phyloP scores from a whole-genome alignment of 2,888 invertebrate species.

The Epistrophe eligans region DNA sequence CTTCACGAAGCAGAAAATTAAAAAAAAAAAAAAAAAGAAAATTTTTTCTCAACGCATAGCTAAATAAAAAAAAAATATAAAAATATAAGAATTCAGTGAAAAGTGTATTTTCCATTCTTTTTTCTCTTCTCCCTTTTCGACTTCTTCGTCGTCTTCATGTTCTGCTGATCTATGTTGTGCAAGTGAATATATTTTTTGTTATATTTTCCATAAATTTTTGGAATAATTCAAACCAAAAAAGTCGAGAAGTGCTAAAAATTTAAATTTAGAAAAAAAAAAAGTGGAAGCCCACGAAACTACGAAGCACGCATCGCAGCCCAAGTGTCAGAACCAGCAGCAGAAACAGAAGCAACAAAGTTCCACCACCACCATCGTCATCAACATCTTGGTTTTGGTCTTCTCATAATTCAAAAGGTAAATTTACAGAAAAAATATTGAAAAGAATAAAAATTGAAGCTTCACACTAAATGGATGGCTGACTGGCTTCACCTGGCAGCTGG shows the following conservation, averaged over 20 bases:
- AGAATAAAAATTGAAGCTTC: slow-evolving; percentile 63
- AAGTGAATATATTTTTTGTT: slow-evolving; percentile 61
- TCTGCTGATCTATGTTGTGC: slow-evolving; percentile 59
- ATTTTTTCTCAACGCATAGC: slow-evolving; percentile 44
- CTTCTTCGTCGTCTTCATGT: slow-evolving; percentile 17
- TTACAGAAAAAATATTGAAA: slow-evolving; percentile 49
- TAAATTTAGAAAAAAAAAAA: not conserved
- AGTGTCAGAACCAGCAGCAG: not conserved
- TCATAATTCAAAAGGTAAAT: slow-evolving; percentile 75
- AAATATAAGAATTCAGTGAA: slow-evolving; percentile 49
- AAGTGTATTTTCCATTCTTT: slow-evolving; percentile 53
- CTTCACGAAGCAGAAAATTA: slow-evolving; percentile 4
- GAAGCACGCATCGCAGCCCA: slow-evolving; percentile 37
- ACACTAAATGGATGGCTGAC: slow-evolving; percentile 44
- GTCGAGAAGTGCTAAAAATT: slow-evolving; percentile 16
- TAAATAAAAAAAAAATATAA: too few relatives aligned
- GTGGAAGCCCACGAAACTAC: slow-evolving; percentile 49
- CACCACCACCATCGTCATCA: slow-evolving; percentile 37
- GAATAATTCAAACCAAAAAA: slow-evolving; percentile 68
- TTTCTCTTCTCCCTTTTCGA: slow-evolving; percentile 7
- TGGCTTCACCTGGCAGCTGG: slow-evolving; percentile 64
- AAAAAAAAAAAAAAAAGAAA: slow-evolving; percentile 28
- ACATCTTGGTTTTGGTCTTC: slow-evolving; percentile 37
- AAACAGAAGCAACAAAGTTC: slow-evolving; percentile 27
- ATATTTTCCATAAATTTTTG: slow-evolving; percentile 58